Percentiles rank a stretch among this genome's conserved stretches.
phyloP scores from a whole-genome alignment of 2,888 invertebrate species.

The Nineta flava region DNA sequence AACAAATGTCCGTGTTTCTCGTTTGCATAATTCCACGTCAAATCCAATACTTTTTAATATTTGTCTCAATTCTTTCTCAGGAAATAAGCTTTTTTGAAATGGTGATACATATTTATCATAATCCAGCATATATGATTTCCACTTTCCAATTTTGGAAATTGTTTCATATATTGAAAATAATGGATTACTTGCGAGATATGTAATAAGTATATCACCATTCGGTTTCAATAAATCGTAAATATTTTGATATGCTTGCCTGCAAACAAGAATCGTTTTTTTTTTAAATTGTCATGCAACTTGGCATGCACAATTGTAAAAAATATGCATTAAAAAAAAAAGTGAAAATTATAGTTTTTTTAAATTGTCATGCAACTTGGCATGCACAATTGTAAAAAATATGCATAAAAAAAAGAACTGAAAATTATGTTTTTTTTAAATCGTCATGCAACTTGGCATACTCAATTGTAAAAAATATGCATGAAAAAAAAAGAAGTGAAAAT shows the following conservation, averaged over 20 bases:
- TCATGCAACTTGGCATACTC: no score
- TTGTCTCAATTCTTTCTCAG: constrained; percentile 36
- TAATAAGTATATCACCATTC: constrained; percentile 50
- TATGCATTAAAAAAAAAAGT: no score
- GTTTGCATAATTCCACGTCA: constrained; percentile 37
- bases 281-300: no score
- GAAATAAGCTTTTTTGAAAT: constrained; percentile 44
- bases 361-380: no score
- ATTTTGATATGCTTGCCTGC: constrained; percentile 43
- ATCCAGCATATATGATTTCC: constrained; percentile 48
- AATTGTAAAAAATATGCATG: background rate
- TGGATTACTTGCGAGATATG: constrained; percentile 51
- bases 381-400: no score
- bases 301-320: no score
- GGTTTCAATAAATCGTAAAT: constrained; percentile 47
- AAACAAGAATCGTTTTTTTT: constrained; percentile 14
- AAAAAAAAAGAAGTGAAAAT: constrained; percentile 13
- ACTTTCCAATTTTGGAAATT: constrained; percentile 38
- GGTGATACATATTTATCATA: constrained; percentile 48
- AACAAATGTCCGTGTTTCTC: constrained; percentile 37
- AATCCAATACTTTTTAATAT: constrained; percentile 44
- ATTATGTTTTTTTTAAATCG: no score
- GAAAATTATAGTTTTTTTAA: no score
- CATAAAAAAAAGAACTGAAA: no score
- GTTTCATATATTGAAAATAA: constrained; percentile 50